Conservation (phyloP, 35 echinoderm and acorn worm genomes). For the Heliocidaris tuberculata region DNA sequence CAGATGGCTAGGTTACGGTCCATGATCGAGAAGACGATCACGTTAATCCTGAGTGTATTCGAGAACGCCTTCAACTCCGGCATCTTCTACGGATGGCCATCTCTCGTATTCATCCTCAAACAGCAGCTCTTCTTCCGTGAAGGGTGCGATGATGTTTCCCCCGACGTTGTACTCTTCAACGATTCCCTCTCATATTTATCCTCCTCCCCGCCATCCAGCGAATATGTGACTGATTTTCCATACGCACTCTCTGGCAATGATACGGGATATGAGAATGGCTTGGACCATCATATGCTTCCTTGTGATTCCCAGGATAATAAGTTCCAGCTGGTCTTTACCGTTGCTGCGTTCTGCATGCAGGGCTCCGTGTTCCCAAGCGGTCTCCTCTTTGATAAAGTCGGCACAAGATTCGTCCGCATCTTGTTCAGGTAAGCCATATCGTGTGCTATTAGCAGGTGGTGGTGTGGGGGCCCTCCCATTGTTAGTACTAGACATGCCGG, state of each 20-base stretch:
- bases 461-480: not conserved
- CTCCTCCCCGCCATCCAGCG: not conserved
- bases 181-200: not conserved
- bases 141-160: slow-evolving; percentile 29
- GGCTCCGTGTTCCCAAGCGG: slow-evolving; percentile 50
- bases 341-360: slow-evolving; percentile 59
- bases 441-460: not conserved
- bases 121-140: slow-evolving; percentile 55
- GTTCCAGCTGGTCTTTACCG: slow-evolving; percentile 65
- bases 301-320: slow-evolving; percentile 51
- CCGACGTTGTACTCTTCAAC: not conserved
- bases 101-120: slow-evolving; percentile 66
- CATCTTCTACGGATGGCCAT: slow-evolving; percentile 73
- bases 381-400: slow-evolving; percentile 53
- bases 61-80: slow-evolving; percentile 51
- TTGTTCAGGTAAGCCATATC: slow-evolving; percentile 55
- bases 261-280: not conserved
- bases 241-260: not conserved
- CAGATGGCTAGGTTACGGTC: slow-evolving; percentile 33
- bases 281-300: not conserved
- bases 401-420: slow-evolving; percentile 57
- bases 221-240: not conserved
- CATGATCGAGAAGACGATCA: slow-evolving; percentile 45
- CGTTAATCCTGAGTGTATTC: slow-evolving; percentile 21
- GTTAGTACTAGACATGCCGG: too few species aligned